These are phyloP conservation scores for Platalea minor DNA, from an alignment of 2,797 vertebrate species.

Conservation along the genomic window DNA sequence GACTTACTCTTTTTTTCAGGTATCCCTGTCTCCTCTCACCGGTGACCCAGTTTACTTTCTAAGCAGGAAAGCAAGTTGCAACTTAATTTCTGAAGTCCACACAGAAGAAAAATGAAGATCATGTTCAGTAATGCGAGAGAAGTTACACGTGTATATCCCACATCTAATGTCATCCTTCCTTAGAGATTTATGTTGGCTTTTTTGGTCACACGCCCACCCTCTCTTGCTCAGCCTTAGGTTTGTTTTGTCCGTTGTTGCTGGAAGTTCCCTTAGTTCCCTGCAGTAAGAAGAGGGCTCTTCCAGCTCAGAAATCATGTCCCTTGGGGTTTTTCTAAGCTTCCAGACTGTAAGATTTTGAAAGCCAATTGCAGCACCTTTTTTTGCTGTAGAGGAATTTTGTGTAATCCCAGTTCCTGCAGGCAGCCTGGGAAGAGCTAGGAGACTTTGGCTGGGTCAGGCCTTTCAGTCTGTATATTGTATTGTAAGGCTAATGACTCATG, in stretches of 20 bases:
- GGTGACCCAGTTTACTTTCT: not conserved
- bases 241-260: not conserved
- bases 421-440: not conserved
- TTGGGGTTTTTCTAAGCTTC: not conserved
- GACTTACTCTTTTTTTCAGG: not conserved
- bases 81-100: not conserved
- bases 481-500: not conserved
- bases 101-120: not conserved
- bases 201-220: not conserved
- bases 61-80: not conserved
- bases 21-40: not conserved
- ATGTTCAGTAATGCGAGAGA: not conserved
- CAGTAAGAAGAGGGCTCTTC: not conserved
- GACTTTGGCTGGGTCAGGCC: not conserved
- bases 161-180: not conserved
- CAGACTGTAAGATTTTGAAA: not conserved
- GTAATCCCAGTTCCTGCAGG: not conserved
- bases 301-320: not conserved
- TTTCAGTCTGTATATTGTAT: not conserved
- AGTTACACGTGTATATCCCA: not conserved
- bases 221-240: not conserved
- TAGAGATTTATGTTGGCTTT: not conserved
- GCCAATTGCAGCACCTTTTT: not conserved
- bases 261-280: not conserved
- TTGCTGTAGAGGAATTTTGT: not conserved